phyloP scores from a whole-genome alignment of 2,113 vertebrate genomes.

The Coregonus clupeaformis region DNA sequence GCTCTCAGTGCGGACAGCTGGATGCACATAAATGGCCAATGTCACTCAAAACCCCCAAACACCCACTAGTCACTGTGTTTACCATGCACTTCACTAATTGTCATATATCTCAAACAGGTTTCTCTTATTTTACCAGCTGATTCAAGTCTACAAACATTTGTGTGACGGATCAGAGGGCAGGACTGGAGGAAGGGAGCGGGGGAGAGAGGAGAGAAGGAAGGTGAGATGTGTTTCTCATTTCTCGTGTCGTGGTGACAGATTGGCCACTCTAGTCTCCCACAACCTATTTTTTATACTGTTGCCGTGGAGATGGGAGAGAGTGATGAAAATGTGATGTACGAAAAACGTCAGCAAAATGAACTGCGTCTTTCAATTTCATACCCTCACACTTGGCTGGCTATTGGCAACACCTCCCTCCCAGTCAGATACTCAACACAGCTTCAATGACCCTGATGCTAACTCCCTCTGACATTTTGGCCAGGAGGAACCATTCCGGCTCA shows the following conservation, averaged over 20 bases:
- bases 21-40: background rate
- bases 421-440: background rate
- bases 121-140: background rate
- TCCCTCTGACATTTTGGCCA: background rate
- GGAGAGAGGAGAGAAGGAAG: background rate
- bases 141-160: conserved; percentile 18
- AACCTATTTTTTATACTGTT: conserved; percentile 53
- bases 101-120: background rate
- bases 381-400: background rate
- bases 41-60: background rate
- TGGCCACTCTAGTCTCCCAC: conserved; percentile 21
- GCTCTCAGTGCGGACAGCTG: conserved; percentile 1
- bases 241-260: conserved; percentile 6
- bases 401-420: background rate
- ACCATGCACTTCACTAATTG: conserved; percentile 15
- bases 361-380: no score
- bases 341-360: conserved; percentile 12
- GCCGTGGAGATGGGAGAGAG: conserved; percentile 36
- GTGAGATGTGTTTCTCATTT: conserved; percentile 17
- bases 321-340: conserved; percentile 29
- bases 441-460: background rate
- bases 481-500: background rate
- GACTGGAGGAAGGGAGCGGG: background rate
- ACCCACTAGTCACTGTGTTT: conserved; percentile 33
- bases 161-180: conserved; percentile 13